phyloP scores from a whole-genome alignment of 2,888 invertebrate genomes.

The Apamea anceps region DNA sequence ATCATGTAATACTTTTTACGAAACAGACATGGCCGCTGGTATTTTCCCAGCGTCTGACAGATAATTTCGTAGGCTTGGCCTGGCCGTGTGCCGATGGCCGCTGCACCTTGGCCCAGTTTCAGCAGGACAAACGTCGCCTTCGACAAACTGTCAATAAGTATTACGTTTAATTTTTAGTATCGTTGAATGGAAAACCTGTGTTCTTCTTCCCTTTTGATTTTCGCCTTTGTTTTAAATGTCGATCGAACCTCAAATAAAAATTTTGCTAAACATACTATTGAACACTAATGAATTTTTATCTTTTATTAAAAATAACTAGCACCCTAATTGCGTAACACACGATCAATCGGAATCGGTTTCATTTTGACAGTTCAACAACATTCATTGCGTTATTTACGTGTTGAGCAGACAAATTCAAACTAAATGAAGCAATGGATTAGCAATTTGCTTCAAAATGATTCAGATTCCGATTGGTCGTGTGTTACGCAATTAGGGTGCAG shows the following conservation, averaged over 20 bases:
- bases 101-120: slow-evolving; percentile 65
- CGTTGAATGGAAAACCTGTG: not conserved
- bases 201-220: not conserved
- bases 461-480: too few species aligned
- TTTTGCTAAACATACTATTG: not conserved
- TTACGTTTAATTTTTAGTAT: not conserved
- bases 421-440: too few species aligned
- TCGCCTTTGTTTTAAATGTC: not conserved
- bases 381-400: too few species aligned
- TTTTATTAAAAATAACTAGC: too few species aligned
- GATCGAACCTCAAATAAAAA: not conserved
- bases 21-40: slow-evolving; percentile 25
- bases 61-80: slow-evolving; percentile 64
- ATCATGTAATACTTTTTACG: slow-evolving; percentile 21
- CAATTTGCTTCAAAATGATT: too few species aligned
- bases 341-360: too few species aligned
- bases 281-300: not conserved
- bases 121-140: slow-evolving; percentile 61
- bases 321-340: too few species aligned
- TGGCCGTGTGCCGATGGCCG: slow-evolving; percentile 59
- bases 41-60: slow-evolving; percentile 53
- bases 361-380: too few species aligned
- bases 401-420: too few species aligned
- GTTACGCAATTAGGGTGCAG: too few species aligned
- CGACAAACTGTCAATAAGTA: slow-evolving; percentile 36